These are phyloP conservation scores for Latheticus oryzae DNA, from an alignment of 2,888 invertebrate species.

Conservation along the genomic window DNA sequence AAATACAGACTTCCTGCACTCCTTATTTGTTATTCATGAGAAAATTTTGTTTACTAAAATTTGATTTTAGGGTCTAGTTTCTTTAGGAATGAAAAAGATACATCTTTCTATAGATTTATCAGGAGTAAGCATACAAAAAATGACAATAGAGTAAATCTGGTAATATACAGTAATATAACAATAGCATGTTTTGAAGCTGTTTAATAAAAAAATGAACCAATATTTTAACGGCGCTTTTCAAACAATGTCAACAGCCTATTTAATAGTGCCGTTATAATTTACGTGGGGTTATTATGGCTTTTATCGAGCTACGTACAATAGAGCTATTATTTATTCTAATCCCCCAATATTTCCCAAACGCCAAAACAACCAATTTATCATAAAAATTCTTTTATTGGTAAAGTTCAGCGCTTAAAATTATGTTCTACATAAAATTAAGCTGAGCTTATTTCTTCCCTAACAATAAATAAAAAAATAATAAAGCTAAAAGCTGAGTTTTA, in stretches of 20 bases:
- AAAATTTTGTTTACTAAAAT: no score
- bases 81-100: no score
- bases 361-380: constrained; percentile 44
- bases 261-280: constrained; percentile 43
- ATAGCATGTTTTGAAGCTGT: constrained; percentile 39
- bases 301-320: constrained; percentile 41
- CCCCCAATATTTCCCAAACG: constrained; percentile 42
- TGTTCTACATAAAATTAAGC: constrained; percentile 40
- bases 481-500: constrained; percentile 18
- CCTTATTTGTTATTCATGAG: no score
- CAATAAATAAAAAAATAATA: constrained; percentile 32
- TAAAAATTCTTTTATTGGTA: constrained; percentile 38
- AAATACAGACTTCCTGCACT: no score
- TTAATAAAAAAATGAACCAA: constrained; percentile 40
- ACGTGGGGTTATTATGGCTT: constrained; percentile 43
- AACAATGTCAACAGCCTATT: constrained; percentile 44
- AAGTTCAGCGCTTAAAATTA: constrained; percentile 38
- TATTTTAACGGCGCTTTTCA: constrained; percentile 40
- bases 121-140: no score
- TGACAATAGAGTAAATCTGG: no score
- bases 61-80: no score
- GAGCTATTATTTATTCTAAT: constrained; percentile 45
- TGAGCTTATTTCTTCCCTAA: constrained; percentile 23
- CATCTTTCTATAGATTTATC: no score
- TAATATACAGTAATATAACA: constrained; percentile 29